Evolutionary conservation across 2,797 vertebrate genomes (phyloP).

Genomic region (Ibycter americanus): DNA sequence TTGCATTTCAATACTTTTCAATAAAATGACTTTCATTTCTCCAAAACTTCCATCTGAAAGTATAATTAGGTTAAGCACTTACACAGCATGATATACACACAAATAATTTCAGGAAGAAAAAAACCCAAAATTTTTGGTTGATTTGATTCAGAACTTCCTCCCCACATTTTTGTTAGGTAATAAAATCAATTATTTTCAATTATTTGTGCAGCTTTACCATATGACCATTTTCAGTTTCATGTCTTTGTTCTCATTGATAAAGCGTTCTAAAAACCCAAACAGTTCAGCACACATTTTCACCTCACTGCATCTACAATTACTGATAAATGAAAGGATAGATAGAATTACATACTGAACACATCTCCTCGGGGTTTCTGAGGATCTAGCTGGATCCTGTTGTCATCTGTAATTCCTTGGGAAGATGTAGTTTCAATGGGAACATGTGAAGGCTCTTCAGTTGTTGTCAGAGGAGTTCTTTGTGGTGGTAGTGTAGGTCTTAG

Average conservation of each 20-base stretch:
- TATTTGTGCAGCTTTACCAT: not conserved
- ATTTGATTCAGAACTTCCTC: not conserved
- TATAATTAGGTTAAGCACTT: not conserved
- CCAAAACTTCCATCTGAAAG: not conserved
- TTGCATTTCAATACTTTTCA: not conserved
- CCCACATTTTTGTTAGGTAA: not conserved
- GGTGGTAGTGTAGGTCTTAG: conserved; percentile 13
- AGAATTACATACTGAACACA: conserved; percentile 90
- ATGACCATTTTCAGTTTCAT: not conserved
- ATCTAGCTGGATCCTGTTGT: conserved; percentile 90
- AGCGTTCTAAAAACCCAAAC: not conserved
- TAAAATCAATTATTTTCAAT: not conserved
- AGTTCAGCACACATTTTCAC: not conserved
- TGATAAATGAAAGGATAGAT: not conserved
- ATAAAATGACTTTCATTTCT: not conserved
- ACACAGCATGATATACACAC: not conserved
- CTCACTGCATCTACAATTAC: not conserved
- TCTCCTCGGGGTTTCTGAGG: conserved; percentile 94
- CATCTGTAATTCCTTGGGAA: conserved; percentile 70
- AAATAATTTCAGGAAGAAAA: not conserved
- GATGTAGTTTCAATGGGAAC: conserved; percentile 47
- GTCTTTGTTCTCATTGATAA: not conserved
- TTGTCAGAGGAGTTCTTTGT: not conserved
- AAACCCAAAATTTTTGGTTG: not conserved
- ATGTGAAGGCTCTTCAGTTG: conserved; percentile 58